A percentile compares a stretch with the other conserved stretches of the same genome.
Conservation (phyloP, 2,888 invertebrate genomes). For the Lysandra coridon region DNA sequence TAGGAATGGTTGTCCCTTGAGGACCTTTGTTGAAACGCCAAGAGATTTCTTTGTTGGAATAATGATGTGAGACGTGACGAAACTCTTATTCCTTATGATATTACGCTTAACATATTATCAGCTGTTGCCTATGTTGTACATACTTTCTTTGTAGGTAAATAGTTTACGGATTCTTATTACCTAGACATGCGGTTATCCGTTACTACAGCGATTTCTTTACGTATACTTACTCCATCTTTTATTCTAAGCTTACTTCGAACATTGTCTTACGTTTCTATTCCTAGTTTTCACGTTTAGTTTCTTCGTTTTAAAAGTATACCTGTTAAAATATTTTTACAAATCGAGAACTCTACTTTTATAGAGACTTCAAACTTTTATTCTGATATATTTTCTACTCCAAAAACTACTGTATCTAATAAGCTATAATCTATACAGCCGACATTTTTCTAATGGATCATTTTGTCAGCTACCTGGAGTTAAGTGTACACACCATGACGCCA, state of each 20-base stretch:
- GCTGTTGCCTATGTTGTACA: background rate
- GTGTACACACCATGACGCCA: conserved; percentile 45
- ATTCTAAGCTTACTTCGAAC: too few species aligned
- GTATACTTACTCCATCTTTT: too few species aligned
- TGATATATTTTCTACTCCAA: background rate
- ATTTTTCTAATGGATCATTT: conserved; percentile 26
- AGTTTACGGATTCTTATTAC: too few species aligned
- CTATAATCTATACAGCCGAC: background rate
- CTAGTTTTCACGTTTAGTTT: too few species aligned
- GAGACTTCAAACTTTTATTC: background rate
- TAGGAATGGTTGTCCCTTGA: background rate
- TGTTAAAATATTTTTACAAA: too few species aligned
- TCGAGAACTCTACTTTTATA: background rate
- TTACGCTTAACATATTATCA: background rate
- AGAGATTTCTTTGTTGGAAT: conserved; percentile 21
- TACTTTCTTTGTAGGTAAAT: background rate
- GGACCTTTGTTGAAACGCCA: conserved; percentile 4
- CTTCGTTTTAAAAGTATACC: too few species aligned
- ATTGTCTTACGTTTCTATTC: too few species aligned
- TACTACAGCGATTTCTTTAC: too few species aligned
- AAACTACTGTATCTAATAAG: background rate
- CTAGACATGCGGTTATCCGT: too few species aligned
- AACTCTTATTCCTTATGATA: background rate
- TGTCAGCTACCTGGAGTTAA: conserved; percentile 31
- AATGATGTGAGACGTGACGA: background rate